Conservation (phyloP, 1,140 invertebrate genomes). For the Trichomalopsis sarcophagae region DNA sequence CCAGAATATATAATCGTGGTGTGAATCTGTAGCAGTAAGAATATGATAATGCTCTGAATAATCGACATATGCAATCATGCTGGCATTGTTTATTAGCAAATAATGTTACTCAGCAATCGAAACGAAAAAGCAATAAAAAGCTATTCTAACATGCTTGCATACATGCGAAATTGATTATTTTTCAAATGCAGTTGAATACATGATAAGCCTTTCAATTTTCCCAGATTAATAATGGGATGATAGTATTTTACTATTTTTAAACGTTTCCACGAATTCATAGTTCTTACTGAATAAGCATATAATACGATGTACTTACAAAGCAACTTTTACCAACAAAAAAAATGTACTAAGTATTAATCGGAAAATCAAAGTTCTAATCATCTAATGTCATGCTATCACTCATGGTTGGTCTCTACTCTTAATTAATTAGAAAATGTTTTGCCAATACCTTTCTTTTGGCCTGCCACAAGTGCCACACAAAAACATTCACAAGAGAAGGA, state of each 20-base stretch:
- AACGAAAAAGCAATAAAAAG: background rate
- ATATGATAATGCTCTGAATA: background rate
- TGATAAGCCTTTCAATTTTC: background rate
- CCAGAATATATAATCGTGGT: background rate
- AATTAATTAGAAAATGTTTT: conserved; percentile 58
- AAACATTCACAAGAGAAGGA: conserved; percentile 78
- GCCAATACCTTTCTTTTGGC: conserved; percentile 78
- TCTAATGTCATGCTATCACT: conserved; percentile 16
- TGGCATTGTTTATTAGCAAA: background rate
- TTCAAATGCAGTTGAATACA: background rate
- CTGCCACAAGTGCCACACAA: conserved; percentile 78
- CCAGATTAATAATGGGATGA: background rate
- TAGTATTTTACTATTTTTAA: background rate
- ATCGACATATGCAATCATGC: background rate
- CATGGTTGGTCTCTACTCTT: conserved; percentile 18
- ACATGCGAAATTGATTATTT: background rate
- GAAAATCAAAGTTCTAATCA: background rate
- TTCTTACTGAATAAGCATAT: no score
- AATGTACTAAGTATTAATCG: background rate
- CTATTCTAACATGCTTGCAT: conserved; percentile 3
- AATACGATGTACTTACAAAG: no score
- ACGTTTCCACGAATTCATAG: background rate
- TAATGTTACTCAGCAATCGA: background rate
- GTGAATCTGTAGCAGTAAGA: background rate
- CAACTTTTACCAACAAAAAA: no score